These are phyloP conservation scores for Scaptomyza graminum DNA, from an alignment of 1,140 invertebrate genomes.

Conservation along the genomic window DNA sequence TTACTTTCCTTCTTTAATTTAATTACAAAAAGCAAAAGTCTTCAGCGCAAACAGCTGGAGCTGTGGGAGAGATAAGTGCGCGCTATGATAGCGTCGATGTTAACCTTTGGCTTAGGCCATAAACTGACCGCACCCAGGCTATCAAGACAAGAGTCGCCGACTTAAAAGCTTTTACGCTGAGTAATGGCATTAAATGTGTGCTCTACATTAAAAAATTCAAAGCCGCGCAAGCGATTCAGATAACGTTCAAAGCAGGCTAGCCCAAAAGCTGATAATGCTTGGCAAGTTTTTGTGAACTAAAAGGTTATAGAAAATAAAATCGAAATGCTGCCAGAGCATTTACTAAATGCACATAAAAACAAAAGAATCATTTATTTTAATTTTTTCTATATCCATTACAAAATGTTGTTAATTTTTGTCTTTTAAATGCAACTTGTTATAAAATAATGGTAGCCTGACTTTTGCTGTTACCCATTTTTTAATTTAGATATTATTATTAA, in stretches of 20 bases:
- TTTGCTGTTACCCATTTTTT: too few species aligned
- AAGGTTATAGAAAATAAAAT: background rate
- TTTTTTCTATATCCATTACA: too few species aligned
- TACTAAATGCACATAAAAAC: too few species aligned
- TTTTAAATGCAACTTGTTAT: too few species aligned
- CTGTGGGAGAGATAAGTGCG: conserved; percentile 48
- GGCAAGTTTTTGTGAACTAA: background rate
- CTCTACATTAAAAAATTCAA: conserved; percentile 4
- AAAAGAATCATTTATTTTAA: too few species aligned
- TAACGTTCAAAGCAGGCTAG: conserved; percentile 24
- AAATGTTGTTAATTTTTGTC: too few species aligned
- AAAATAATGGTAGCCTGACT: too few species aligned
- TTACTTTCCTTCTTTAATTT: conserved; percentile 48
- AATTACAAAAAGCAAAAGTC: conserved; percentile 76
- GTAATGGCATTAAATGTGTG: conserved; percentile 19
- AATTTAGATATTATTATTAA: too few species aligned
- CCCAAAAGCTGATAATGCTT: background rate
- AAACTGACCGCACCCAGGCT: conserved; percentile 58
- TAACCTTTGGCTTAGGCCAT: conserved; percentile 21
- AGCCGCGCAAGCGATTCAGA: conserved; percentile 1
- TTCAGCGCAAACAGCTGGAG: conserved; percentile 24
- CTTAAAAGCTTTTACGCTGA: conserved; percentile 46
- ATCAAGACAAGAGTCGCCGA: conserved; percentile 38
- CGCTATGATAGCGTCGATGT: conserved; percentile 21
- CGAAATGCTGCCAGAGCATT: background rate